Base-by-base conservation (phyloP, 2,113 vertebrate species). In the Zosterops borbonicus region DNA sequence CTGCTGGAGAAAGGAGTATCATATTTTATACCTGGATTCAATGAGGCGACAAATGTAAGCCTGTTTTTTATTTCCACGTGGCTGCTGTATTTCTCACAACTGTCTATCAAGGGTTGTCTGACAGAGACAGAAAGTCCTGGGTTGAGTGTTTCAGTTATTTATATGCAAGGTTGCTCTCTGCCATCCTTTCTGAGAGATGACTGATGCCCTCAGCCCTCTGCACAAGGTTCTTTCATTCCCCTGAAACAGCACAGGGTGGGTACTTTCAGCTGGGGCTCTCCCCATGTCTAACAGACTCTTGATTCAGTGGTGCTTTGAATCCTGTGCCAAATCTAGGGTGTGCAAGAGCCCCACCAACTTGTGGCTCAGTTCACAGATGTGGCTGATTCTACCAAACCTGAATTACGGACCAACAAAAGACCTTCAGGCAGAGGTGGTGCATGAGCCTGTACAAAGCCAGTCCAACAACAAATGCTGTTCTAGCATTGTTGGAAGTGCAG, bases 11-110 rank as follows among this genome's bases (percentile, higher is more conserved):
- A 74, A 80, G 86, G 55, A 74, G 31, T 49, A 33, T 83, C 56
- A 55, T 92, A 67, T 83, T 90, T 96, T 90, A 42, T 70, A 55
- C 23, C 44, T 90, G 62, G 35, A 86, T 90, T 92, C 88, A 93
- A 19, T 50, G 85, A 70, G 39, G 47, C 93, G 80, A 93, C 86
- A 92, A 90, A 92, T 83, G 55, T 42, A 76, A 95, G 55, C 71
- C 56, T 77, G 41, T 52, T 70, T 83, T 88, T 80, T 91, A 89
- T 92, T 89, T 82, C 58, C 0, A 0, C 56, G 65, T 85, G 60
- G 49, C 70, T 88, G 70, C 79, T 77, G 29, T 74, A 70, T 95
- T 92, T 96, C 76, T 92, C 68, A 86, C 50, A 86, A 28, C 55
- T 92, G 63, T 47, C 89, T 92, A 1, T 86, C 0, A 1, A 67